Base-by-base conservation (phyloP, 2,888 invertebrate genomes). In the Caenorhabditis parvicauda region DNA sequence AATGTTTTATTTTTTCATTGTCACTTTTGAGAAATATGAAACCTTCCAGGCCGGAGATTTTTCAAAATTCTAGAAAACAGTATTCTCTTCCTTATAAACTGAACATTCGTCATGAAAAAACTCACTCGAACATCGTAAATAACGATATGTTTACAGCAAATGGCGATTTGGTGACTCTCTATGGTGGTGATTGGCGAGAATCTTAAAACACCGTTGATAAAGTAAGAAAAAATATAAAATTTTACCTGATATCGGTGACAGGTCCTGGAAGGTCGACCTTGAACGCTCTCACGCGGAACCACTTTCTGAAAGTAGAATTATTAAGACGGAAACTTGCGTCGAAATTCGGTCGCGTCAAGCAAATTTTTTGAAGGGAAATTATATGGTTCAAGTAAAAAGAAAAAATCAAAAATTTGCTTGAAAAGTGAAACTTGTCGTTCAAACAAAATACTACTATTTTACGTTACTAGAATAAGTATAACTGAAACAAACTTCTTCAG, bases 141-240 rank as follows among this genome's bases (percentile, higher is more conserved):
- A n/a, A n/a, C n/a, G n/a, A n/a, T n/a, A n/a, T n/a, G n/a, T n/a
- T n/a, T n/a, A n/a, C n/a, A n/a, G n/a, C n/a, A n/a, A 9, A 74
- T 48, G 4, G 72, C 74, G 14, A 74, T 32, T 28, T 67, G 59
- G 37, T 71, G 72, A 22, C 59, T 53, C 12, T 70, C 65, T 9
- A 58, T 56, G 39, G 56, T 51, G 7, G 58, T 25, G 19, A 63
- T 54, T 7, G 70, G 70, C 1, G 63, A 65, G 54, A 69, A 64
- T 17, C 48, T 45, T 12, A 32, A 32, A 32, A 32, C 32, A 12
- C 9, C 14, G 32, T 12, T 12, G 9, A 7, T 32, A 32, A 7
- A 32, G 9, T 32, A 7, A 12, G 32, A 32, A 32, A 12, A 7
- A 32, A 12, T 32, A 32, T 12, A 12, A 7, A 32, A 12, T 41